Evolutionary conservation across 2,113 vertebrate species (phyloP).

Genomic region (Tauraco erythrolophus): DNA sequence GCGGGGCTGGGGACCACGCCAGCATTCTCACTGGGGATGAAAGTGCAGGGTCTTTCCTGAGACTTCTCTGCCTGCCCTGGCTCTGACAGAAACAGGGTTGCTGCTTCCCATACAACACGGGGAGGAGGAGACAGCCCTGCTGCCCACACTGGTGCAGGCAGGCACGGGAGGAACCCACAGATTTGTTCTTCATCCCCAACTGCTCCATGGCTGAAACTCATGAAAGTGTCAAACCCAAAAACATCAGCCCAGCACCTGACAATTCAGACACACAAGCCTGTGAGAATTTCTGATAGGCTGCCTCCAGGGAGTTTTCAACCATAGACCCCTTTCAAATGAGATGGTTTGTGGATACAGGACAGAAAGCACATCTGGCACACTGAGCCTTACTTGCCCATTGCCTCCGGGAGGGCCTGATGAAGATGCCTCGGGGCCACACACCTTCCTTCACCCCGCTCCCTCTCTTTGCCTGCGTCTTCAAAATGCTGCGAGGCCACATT

Average conservation of each 20-base stretch:
- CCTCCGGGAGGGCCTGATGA: neutral
- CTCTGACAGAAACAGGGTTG: neutral
- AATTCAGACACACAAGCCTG: neutral
- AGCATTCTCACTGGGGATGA: neutral
- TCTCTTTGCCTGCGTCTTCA: neutral
- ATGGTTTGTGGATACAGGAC: neutral
- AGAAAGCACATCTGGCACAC: neutral
- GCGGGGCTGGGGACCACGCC: no score
- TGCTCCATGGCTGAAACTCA: neutral
- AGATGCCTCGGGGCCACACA: neutral
- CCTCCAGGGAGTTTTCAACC: neutral
- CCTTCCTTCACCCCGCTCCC: neutral
- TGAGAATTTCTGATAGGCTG: neutral
- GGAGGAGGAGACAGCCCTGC: neutral
- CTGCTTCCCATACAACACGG: neutral
- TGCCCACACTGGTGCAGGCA: rapidly evolving
- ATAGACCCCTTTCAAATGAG: neutral
- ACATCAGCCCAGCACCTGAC: neutral
- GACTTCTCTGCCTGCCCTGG: neutral
- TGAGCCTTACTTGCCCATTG: neutral
- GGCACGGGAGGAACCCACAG: neutral
- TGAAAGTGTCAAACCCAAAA: neutral
- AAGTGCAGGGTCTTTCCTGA: neutral
- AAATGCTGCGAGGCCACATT: rapidly evolving
- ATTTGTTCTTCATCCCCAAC: neutral